phyloP scores from a whole-genome alignment of 2,888 invertebrate species.

The Drosophila borborema region DNA sequence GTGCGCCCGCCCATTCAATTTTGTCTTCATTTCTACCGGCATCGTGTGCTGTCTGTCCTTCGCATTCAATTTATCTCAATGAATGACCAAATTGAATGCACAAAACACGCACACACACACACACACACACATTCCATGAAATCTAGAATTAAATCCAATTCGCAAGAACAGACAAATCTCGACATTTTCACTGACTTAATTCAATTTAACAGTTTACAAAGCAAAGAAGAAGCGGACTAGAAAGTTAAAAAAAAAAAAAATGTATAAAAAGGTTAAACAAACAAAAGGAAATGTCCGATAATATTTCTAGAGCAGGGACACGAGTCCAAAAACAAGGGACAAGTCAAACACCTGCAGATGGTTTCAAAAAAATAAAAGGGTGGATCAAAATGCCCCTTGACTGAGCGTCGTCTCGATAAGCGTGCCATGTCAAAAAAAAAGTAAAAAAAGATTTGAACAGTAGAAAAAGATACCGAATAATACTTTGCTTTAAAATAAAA shows the following conservation, averaged over 20 bases:
- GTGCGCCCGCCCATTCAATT: not conserved
- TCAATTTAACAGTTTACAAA: slow-evolving; percentile 61
- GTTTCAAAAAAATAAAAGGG: slow-evolving; percentile 30
- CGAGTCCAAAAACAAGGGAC: slow-evolving; percentile 30
- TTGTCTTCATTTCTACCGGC: not conserved
- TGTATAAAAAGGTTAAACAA: slow-evolving; percentile 46
- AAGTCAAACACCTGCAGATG: slow-evolving; percentile 71
- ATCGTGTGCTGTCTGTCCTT: slow-evolving; percentile 3
- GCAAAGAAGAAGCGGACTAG: not conserved
- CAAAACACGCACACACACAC: slow-evolving; percentile 9
- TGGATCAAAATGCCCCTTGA: slow-evolving; percentile 34
- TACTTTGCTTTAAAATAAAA: slow-evolving; percentile 18
- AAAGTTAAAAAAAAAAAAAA: not conserved
- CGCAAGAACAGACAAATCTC: slow-evolving; percentile 53
- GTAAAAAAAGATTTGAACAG: slow-evolving; percentile 14
- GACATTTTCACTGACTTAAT: slow-evolving; percentile 65
- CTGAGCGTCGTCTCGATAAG: slow-evolving; percentile 57
- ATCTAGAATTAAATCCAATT: slow-evolving; percentile 56
- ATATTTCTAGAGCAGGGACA: slow-evolving; percentile 48
- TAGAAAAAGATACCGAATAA: slow-evolving; percentile 11
- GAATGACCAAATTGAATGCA: slow-evolving; percentile 38
- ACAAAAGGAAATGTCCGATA: slow-evolving; percentile 58
- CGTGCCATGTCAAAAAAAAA: slow-evolving; percentile 42
- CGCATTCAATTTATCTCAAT: slow-evolving; percentile 41
- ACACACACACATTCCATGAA: slow-evolving; percentile 31